A percentile compares a stretch with the other conserved stretches of the same genome.
These are phyloP conservation scores for Kryphioiulus occultus DNA, from an alignment of 2,888 invertebrate species.

Conservation along the genomic window DNA sequence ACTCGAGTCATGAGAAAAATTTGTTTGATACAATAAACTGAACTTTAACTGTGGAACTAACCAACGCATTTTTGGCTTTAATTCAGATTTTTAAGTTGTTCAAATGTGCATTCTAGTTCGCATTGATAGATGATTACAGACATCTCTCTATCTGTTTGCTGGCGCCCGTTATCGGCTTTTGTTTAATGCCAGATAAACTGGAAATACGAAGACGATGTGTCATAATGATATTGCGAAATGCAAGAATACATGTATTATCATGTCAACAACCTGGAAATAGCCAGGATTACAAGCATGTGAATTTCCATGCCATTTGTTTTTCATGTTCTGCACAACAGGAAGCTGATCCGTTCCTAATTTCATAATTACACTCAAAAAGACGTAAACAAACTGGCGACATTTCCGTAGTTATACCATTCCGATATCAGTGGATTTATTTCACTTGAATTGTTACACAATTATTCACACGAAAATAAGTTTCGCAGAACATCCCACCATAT, in stretches of 20 bases:
- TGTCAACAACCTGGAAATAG: too few relatives aligned
- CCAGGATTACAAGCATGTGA: too few relatives aligned
- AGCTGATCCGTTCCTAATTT: too few relatives aligned
- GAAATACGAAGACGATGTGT: neutral
- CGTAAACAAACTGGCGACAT: too few relatives aligned
- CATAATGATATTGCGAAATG: neutral
- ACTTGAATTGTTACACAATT: neutral
- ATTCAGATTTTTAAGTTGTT: neutral
- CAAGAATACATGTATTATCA: neutral
- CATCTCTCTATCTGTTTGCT: neutral
- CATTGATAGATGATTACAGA: neutral
- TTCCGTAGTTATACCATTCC: too few relatives aligned
- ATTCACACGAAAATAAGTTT: neutral
- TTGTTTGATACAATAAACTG: constrained; percentile 19
- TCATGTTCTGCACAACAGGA: too few relatives aligned
- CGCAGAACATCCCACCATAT: neutral
- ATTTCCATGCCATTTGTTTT: too few relatives aligned
- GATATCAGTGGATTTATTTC: too few relatives aligned
- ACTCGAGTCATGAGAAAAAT: neutral
- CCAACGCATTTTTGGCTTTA: too few relatives aligned
- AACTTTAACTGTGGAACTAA: neutral
- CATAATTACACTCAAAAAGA: too few relatives aligned
- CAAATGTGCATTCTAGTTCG: neutral
- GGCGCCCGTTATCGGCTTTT: neutral
- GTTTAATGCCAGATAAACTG: neutral